Conservation (phyloP, 2,888 invertebrate species). For the Apamea monoglypha region DNA sequence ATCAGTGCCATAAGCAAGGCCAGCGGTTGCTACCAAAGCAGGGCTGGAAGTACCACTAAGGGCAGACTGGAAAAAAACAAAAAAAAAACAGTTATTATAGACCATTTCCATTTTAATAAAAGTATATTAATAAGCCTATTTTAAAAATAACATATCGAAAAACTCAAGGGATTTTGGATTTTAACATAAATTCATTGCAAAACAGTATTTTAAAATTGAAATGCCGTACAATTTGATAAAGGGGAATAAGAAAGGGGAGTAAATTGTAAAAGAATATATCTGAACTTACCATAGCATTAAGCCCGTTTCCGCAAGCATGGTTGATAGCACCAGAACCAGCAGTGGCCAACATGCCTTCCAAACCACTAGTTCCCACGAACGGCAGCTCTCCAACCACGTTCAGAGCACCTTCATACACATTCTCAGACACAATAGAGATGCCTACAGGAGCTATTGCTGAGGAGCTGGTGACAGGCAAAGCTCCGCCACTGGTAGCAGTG, state of each 20-base stretch:
- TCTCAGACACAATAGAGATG: conserved; percentile 56
- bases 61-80: conserved; percentile 40
- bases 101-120: too few species aligned
- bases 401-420: conserved; percentile 49
- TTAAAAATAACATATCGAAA: too few species aligned
- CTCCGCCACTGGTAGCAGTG: conserved; percentile 50
- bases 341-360: conserved; percentile 36
- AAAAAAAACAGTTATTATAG: too few species aligned
- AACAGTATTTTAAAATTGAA: background rate
- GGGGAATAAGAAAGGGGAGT: too few species aligned
- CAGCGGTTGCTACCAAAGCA: conserved; percentile 26
- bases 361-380: conserved; percentile 37
- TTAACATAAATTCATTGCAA: too few species aligned
- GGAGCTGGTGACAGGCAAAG: conserved; percentile 56
- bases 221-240: background rate
- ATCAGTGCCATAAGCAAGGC: background rate
- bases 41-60: conserved; percentile 36
- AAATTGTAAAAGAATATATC: background rate
- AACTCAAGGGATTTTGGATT: too few species aligned
- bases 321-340: conserved; percentile 49
- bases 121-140: too few species aligned
- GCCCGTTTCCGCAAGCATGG: conserved; percentile 48
- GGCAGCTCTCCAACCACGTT: conserved; percentile 44
- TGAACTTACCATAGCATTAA: conserved; percentile 48
- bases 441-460: conserved; percentile 70